phyloP scores from a whole-genome alignment of 1,140 invertebrate species.

The Drosophila eugracilis region DNA sequence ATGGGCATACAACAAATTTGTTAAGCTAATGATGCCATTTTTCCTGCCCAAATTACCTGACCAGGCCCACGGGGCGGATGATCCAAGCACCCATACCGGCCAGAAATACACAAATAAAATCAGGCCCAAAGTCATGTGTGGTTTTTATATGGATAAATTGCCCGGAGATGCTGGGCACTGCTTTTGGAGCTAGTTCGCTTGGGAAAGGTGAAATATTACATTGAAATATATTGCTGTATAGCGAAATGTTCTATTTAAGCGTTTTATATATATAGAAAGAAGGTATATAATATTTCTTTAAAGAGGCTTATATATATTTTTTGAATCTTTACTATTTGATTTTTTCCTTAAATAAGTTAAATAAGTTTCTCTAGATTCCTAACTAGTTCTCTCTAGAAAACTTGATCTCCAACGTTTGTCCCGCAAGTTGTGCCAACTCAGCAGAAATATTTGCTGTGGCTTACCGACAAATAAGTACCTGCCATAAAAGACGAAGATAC shows the following conservation, averaged over 20 bases:
- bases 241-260: too few species aligned
- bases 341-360: background rate
- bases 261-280: too few species aligned
- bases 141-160: conserved; percentile 14
- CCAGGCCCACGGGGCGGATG: conserved; percentile 44
- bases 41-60: conserved; percentile 76
- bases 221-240: background rate
- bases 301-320: too few species aligned
- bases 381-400: background rate
- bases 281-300: too few species aligned
- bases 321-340: background rate
- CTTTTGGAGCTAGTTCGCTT: conserved; percentile 19
- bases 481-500: conserved; percentile 66
- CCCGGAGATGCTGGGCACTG: conserved; percentile 4
- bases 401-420: conserved; percentile 18
- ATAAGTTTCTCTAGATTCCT: background rate
- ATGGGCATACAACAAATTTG: conserved; percentile 71
- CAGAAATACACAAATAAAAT: conserved; percentile 38
- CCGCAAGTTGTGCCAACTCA: conserved; percentile 60
- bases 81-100: conserved; percentile 18
- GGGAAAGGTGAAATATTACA: background rate
- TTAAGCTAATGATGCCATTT: conserved; percentile 79
- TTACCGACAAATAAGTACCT: conserved; percentile 65
- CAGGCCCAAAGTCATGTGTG: conserved; percentile 39
- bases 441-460: conserved; percentile 60